phyloP scores from a whole-genome alignment of 2,797 vertebrate species.

The Protonibea diacanthus region DNA sequence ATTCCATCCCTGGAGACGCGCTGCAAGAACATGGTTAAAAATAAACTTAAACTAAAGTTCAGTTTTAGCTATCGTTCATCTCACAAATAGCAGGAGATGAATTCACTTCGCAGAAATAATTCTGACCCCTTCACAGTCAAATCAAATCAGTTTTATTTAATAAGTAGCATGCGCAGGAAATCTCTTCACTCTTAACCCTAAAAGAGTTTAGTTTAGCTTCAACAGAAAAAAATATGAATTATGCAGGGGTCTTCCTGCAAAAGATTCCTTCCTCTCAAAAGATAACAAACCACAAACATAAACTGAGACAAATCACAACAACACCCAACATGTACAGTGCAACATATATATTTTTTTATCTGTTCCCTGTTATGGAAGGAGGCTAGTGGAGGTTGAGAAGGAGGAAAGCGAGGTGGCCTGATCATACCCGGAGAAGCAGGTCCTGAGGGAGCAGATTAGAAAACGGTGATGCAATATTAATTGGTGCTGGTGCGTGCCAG shows the following conservation, averaged over 20 bases:
- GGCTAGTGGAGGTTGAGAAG: constrained; percentile 39
- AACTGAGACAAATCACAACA: constrained; percentile 12
- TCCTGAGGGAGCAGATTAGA: constrained; percentile 67
- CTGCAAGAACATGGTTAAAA: background rate
- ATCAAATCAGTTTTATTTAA: background rate
- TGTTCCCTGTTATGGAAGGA: constrained; percentile 14
- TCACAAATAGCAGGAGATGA: background rate
- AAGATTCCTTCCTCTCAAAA: background rate
- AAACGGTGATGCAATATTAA: constrained; percentile 89
- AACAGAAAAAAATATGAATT: constrained; percentile 19
- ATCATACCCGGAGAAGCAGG: constrained; percentile 55
- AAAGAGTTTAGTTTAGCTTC: constrained; percentile 7
- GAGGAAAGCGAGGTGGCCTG: constrained; percentile 40
- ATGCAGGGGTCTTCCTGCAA: background rate
- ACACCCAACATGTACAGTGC: background rate
- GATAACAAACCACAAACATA: constrained; percentile 8
- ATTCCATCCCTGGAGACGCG: background rate
- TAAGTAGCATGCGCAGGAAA: background rate
- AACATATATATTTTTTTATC: constrained; percentile 16
- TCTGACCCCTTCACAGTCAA: background rate
- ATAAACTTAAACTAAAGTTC: background rate
- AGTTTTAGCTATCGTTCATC: background rate
- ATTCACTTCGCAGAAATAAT: constrained; percentile 13
- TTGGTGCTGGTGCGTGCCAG: constrained; percentile 79
- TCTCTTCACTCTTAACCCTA: background rate